Evolutionary conservation across 2,797 vertebrate genomes (phyloP).

Genomic region (Pipistrellus pygmaeus): DNA sequence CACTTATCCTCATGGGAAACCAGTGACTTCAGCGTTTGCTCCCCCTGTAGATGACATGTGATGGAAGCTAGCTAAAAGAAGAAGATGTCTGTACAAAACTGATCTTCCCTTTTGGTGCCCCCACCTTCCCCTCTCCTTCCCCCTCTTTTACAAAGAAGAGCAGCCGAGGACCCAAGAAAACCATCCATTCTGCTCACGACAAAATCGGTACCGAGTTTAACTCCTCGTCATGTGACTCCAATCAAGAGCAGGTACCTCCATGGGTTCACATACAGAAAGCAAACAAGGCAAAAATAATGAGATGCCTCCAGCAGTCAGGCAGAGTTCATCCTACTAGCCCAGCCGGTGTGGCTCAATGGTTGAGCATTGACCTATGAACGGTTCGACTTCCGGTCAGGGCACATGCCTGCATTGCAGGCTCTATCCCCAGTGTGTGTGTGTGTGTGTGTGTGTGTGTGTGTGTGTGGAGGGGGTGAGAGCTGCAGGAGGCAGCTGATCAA

Average conservation of each 20-base stretch:
- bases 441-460: too few relatives aligned
- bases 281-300: conserved; percentile 22
- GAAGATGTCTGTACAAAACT: not conserved
- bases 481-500: too few relatives aligned
- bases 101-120: not conserved
- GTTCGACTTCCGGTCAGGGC: too few relatives aligned
- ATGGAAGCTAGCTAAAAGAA: not conserved
- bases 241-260: not conserved
- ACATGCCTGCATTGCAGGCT: too few relatives aligned
- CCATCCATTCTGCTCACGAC: not conserved
- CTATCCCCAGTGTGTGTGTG: too few relatives aligned
- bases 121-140: not conserved
- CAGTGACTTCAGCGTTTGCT: not conserved
- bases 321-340: not conserved
- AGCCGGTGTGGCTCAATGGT: too few relatives aligned
- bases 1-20: not conserved
- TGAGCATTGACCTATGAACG: too few relatives aligned
- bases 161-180: not conserved
- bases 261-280: not conserved
- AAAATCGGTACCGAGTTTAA: not conserved
- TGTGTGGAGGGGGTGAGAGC: too few relatives aligned
- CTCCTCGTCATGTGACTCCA: not conserved
- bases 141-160: not conserved
- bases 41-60: not conserved
- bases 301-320: not conserved